Conservation (phyloP, 2,888 invertebrate genomes). For the Agonopterix alstromeriana region DNA sequence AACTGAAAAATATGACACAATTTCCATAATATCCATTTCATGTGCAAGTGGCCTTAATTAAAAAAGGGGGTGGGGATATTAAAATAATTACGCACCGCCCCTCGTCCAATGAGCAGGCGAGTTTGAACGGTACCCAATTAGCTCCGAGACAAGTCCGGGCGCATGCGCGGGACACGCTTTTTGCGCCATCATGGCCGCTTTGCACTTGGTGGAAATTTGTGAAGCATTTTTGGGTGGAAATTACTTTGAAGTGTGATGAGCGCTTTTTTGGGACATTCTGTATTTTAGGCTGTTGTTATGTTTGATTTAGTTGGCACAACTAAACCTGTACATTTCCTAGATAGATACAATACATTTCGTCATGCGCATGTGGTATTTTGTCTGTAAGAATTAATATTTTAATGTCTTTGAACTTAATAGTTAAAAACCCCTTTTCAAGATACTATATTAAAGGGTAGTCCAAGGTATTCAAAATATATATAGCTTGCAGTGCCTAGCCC, state of each 20-base stretch:
- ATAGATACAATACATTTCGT: too few species aligned
- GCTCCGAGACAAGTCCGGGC: constrained; percentile 38
- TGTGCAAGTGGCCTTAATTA: constrained; percentile 45
- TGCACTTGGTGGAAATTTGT: constrained; percentile 19
- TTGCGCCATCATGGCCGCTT: constrained; percentile 36
- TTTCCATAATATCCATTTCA: constrained; percentile 4
- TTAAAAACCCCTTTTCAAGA: too few species aligned
- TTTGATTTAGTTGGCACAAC: background rate
- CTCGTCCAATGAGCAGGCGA: constrained; percentile 53
- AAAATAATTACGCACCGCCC: constrained; percentile 67
- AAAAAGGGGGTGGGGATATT: constrained; percentile 67
- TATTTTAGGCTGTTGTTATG: background rate
- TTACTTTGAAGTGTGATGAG: background rate
- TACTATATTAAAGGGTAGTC: too few species aligned
- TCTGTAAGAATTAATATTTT: too few species aligned
- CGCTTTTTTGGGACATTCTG: too few species aligned
- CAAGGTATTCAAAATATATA: too few species aligned
- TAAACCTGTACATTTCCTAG: background rate
- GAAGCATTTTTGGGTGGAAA: constrained; percentile 10
- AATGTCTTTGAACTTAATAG: too few species aligned
- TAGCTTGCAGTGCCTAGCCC: too few species aligned
- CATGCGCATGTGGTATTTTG: too few species aligned
- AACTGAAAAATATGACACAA: too few species aligned
- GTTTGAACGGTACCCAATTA: constrained; percentile 57
- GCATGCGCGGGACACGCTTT: constrained; percentile 38